These are phyloP conservation scores for Vanacampus margaritifer DNA, from an alignment of 2,113 vertebrate genomes.

Conservation along the genomic window DNA sequence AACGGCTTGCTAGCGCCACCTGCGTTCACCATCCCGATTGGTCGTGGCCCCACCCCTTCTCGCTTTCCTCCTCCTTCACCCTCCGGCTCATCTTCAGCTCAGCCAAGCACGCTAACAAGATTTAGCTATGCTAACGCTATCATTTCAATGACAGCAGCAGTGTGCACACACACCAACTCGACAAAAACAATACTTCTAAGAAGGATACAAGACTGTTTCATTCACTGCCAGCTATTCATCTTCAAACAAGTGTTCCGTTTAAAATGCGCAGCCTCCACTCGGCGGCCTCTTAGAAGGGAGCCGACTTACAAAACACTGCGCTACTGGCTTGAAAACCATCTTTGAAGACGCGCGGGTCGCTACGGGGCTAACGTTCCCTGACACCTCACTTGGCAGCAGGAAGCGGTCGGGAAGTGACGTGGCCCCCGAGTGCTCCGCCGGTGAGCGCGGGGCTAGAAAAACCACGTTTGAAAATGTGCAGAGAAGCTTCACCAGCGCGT, in stretches of 20 bases:
- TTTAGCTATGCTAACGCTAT: constrained; percentile 49
- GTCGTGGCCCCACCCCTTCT: constrained; percentile 9
- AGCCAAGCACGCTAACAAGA: constrained; percentile 45
- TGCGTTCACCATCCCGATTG: constrained; percentile 24
- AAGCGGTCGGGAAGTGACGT: constrained; percentile 40
- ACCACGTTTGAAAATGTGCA: constrained; percentile 57
- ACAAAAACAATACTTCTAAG: constrained; percentile 48
- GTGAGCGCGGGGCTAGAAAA: constrained; percentile 44
- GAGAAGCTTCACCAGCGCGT: constrained; percentile 34
- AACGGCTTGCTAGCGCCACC: constrained; percentile 44
- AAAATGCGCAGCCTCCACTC: constrained; percentile 46
- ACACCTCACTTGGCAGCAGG: constrained; percentile 53
- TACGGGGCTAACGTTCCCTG: constrained; percentile 44
- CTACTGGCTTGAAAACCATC: constrained; percentile 39
- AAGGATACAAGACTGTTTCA: constrained; percentile 48
- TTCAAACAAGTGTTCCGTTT: constrained; percentile 54
- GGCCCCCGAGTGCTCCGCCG: constrained; percentile 36
- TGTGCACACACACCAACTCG: constrained; percentile 9
- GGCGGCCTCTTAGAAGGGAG: constrained; percentile 46
- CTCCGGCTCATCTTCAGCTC: constrained; percentile 34
- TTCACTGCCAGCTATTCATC: constrained; percentile 56
- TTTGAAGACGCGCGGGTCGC: constrained; percentile 41
- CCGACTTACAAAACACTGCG: constrained; percentile 37
- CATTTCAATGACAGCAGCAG: constrained; percentile 48
- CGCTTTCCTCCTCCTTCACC: constrained; percentile 10